Evolutionary conservation across 2,797 vertebrate species (phyloP).

Genomic region (Brachyrhaphis roseni): DNA sequence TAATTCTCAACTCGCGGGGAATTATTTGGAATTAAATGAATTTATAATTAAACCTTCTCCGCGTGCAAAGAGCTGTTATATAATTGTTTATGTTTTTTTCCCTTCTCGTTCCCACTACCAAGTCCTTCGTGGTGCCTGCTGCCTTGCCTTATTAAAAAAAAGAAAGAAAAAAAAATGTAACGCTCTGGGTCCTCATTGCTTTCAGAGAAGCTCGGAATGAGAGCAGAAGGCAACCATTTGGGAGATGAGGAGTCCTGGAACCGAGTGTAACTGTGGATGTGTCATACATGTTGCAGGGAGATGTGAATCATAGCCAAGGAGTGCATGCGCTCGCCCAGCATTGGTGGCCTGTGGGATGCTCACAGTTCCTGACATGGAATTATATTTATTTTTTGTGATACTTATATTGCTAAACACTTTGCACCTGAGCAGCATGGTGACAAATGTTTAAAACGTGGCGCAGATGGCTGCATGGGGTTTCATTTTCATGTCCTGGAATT

Average conservation of each 20-base stretch:
- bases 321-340: conserved; percentile 39
- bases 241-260: conserved; percentile 74
- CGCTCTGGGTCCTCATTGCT: conserved; percentile 40
- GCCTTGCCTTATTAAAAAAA: conserved; percentile 19
- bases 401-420: conserved; percentile 20
- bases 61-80: conserved; percentile 5
- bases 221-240: conserved; percentile 79
- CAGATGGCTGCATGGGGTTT: conserved; percentile 19
- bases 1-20: conserved; percentile 12
- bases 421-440: conserved; percentile 12
- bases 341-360: conserved; percentile 49
- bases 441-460: conserved; percentile 25
- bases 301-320: conserved; percentile 70
- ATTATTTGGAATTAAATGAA: conserved; percentile 26
- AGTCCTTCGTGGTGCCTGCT: conserved; percentile 25
- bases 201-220: conserved; percentile 59
- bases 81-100: background rate
- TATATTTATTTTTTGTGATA: conserved; percentile 28
- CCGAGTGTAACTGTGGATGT: conserved; percentile 75
- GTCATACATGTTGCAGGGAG: conserved; percentile 72
- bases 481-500: conserved; percentile 11
- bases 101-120: background rate
- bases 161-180: conserved; percentile 20
- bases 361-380: conserved; percentile 36
- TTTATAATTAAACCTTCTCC: conserved; percentile 14